Percentiles rank a stretch among this genome's conserved stretches.
Conservation (phyloP, 1,140 invertebrate genomes). For the Heliconius himera region DNA sequence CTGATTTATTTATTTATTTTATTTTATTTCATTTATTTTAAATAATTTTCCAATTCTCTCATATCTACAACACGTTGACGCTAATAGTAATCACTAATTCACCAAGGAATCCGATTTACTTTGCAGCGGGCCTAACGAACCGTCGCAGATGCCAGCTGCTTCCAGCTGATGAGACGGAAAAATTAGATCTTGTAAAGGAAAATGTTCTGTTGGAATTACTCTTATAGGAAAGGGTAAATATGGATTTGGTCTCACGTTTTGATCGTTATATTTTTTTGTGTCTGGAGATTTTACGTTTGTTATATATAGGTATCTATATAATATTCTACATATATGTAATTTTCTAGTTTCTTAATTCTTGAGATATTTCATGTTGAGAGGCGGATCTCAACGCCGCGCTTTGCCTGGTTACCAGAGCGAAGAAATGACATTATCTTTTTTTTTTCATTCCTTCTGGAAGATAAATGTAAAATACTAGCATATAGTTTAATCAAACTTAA, state of each 20-base stretch:
- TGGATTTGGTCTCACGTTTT: slow-evolving; percentile 22
- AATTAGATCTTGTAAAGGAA: slow-evolving; percentile 46
- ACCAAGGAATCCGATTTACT: slow-evolving; percentile 44
- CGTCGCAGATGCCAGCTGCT: slow-evolving; percentile 43
- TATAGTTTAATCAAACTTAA: no score
- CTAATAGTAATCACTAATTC: slow-evolving; percentile 42
- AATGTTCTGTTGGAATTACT: slow-evolving; percentile 42
- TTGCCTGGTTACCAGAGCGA: no score
- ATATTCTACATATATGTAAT: no score
- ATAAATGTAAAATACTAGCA: no score
- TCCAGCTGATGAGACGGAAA: slow-evolving; percentile 46
- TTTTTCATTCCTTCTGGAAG: no score
- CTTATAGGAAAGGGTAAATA: slow-evolving; percentile 33
- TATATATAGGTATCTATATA: background rate
- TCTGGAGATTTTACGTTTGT: background rate
- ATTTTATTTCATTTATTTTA: no score
- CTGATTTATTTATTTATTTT: no score
- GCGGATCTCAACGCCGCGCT: no score
- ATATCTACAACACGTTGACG: slow-evolving; percentile 24
- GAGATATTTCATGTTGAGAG: no score
- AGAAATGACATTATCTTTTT: no score
- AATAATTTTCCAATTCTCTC: background rate
- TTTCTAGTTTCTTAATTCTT: no score
- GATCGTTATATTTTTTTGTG: background rate
- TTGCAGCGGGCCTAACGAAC: slow-evolving; percentile 45